Evolutionary conservation across 2,113 vertebrate genomes (phyloP).

Genomic region (Labeo rohita): DNA sequence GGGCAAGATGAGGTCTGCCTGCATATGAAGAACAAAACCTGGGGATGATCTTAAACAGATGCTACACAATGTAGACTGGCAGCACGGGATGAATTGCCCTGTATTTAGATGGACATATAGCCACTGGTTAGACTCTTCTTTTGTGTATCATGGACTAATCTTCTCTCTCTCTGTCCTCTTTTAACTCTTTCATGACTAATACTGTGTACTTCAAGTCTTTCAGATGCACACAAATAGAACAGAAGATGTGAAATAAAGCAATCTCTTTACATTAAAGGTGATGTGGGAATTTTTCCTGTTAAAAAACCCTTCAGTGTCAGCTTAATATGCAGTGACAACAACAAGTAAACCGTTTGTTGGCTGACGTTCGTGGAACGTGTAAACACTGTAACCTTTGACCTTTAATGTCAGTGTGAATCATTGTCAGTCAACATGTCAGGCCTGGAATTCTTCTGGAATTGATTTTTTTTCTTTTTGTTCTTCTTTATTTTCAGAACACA

Average conservation of each 20-base stretch:
- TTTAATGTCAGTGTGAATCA: not conserved
- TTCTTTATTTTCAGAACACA: not conserved
- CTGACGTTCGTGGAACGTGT: not conserved
- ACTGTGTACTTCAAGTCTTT: not conserved
- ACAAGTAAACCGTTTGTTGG: not conserved
- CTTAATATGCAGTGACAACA: not conserved
- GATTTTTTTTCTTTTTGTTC: too few species aligned
- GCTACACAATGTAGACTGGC: conserved; percentile 15
- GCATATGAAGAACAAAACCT: conserved; percentile 24
- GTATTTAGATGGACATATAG: conserved; percentile 1
- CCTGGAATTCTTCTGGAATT: too few species aligned
- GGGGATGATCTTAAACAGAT: conserved; percentile 23
- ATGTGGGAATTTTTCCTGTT: not conserved
- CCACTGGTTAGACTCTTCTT: not conserved
- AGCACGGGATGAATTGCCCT: not conserved
- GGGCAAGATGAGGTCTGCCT: conserved; percentile 19
- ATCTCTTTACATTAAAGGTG: not conserved
- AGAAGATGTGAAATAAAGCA: not conserved
- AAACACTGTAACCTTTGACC: not conserved
- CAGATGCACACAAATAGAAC: not conserved
- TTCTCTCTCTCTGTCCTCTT: not conserved
- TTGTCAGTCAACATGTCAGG: not conserved
- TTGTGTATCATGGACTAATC: conserved; percentile 4
- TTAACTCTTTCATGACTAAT: not conserved
- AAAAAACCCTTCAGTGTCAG: not conserved